Conservation (phyloP, 2,888 invertebrate genomes). For the Dryadula phaetusa region DNA sequence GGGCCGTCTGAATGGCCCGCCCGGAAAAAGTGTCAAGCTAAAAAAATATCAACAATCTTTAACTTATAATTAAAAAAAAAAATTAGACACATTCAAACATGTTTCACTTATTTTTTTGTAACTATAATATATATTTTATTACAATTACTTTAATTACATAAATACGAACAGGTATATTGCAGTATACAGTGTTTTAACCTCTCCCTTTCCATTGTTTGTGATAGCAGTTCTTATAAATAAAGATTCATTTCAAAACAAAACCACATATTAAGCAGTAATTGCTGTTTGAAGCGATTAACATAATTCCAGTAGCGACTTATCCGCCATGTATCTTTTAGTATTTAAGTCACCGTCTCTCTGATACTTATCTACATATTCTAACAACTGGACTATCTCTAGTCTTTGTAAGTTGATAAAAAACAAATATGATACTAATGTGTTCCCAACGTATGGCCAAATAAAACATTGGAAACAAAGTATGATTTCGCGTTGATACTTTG, state of each 20-base stretch:
- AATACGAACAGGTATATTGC: too few relatives aligned
- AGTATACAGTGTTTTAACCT: too few relatives aligned
- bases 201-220: too few relatives aligned
- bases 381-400: conserved; percentile 19
- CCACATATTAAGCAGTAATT: neutral
- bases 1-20: too few relatives aligned
- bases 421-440: conserved; percentile 17
- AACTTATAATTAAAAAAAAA: too few relatives aligned
- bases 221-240: neutral
- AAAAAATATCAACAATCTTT: too few relatives aligned
- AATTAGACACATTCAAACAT: too few relatives aligned
- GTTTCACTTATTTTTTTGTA: too few relatives aligned
- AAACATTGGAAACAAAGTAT: neutral
- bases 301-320: conserved; percentile 23
- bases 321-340: conserved; percentile 15
- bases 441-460: neutral
- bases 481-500: neutral
- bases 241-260: neutral
- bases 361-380: conserved; percentile 20
- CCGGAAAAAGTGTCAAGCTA: too few relatives aligned
- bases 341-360: conserved; percentile 17
- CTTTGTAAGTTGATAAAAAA: neutral
- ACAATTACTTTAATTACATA: too few relatives aligned
- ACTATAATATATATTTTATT: too few relatives aligned
- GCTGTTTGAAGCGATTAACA: conserved; percentile 18